Evolutionary conservation across 2,113 vertebrate species (phyloP).

Genomic region (Ptyas mucosa): DNA sequence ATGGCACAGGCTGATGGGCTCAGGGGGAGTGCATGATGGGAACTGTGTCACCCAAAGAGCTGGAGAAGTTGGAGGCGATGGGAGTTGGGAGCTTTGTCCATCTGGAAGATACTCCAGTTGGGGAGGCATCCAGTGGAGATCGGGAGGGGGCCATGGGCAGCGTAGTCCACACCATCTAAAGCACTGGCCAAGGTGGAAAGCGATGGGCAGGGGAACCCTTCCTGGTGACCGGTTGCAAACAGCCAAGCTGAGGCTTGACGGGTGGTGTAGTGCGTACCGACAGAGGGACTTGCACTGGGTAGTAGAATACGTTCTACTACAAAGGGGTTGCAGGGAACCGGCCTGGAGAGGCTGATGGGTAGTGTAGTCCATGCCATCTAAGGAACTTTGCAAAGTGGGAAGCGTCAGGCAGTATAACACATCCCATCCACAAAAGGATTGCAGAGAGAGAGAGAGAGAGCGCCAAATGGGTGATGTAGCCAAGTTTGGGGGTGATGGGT

Average conservation of each 20-base stretch:
- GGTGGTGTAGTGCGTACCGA: background rate
- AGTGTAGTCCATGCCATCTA: background rate
- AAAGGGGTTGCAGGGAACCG: background rate
- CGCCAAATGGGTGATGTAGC: background rate
- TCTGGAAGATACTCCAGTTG: background rate
- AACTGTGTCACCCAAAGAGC: background rate
- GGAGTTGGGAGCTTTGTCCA: background rate
- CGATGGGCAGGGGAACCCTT: background rate
- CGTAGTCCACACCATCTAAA: background rate
- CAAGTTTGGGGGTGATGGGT: background rate
- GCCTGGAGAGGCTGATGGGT: background rate
- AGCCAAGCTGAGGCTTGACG: background rate
- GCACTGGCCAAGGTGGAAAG: background rate
- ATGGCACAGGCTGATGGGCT: background rate
- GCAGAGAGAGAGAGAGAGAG: too few relatives aligned
- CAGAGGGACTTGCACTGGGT: background rate
- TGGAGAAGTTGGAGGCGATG: background rate
- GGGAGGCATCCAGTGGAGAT: background rate
- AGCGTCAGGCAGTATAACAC: background rate
- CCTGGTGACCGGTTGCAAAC: background rate
- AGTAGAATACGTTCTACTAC: background rate
- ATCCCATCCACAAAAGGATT: background rate
- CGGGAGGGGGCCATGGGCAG: background rate
- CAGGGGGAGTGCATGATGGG: background rate
- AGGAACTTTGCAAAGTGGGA: background rate